Evolutionary conservation across 2,113 vertebrate species (phyloP), one percentile per base, ranked within the genome.

Genomic region (Sitta europaea): DNA sequence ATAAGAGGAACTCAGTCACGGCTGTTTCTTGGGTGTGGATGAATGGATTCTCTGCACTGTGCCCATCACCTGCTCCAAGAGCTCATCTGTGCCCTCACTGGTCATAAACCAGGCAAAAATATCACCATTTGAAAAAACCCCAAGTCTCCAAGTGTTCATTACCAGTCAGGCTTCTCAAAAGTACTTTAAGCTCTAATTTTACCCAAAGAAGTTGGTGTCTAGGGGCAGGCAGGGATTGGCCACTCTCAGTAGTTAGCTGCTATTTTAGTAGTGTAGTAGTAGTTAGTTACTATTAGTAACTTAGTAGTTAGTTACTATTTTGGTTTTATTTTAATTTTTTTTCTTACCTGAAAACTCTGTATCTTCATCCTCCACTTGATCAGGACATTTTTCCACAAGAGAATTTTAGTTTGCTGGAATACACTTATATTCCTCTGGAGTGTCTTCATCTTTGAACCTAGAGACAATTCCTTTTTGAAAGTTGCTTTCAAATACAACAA

Each of bases 291-390:
- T n/a, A n/a, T n/a, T n/a, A n/a, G n/a, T n/a, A n/a, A n/a, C n/a
- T n/a, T n/a, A n/a, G n/a, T n/a, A n/a, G n/a, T n/a, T n/a, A n/a
- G n/a, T n/a, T n/a, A 1, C 17, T 72, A 3, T 27, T 48, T 33
- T 42, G 23, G 43, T 40, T 42, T 38, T n/a, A 28, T 42, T 61
- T 68, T 68, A 5, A 13, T 12, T n/a, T 54, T 61, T n/a, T 53
- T 75, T 50, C 96, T 63, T 93, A 98, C 98, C 97, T 96, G 59
- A 31, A 93, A 91, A 36, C 88, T 97, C 48, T 98, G 88, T 88
- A 77, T 96, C 90, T 95, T 98, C 97, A 90, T 94, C 80, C 97
- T 98, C 97, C 97, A 91, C 95, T 98, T 98, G 57, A 71, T 71
- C 53, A 97, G 94, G 22, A 97, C 17, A 55, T 97, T 98, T 77